A percentile compares a stretch with the other conserved stretches of the same genome.
phyloP scores from a whole-genome alignment of 2,888 invertebrate species.

The Acleris literana region DNA sequence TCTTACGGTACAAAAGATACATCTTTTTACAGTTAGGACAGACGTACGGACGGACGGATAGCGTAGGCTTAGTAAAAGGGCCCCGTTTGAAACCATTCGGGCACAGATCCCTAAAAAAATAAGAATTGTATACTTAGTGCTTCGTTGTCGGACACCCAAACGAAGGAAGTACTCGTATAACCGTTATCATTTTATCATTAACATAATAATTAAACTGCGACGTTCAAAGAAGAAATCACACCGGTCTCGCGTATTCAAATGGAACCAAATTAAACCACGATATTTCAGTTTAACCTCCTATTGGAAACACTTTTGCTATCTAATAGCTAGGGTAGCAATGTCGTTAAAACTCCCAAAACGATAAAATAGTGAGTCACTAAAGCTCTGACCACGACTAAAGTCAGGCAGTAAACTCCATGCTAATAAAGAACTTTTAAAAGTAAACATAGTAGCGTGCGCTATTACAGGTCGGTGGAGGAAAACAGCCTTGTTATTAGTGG shows the following conservation, averaged over 20 bases:
- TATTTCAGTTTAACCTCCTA: slow-evolving; percentile 14
- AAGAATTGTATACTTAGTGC: no score
- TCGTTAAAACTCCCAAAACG: slow-evolving; percentile 22
- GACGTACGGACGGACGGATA: no score
- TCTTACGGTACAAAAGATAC: no score
- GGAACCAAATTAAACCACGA: slow-evolving; percentile 1
- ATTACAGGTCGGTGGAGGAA: slow-evolving; percentile 60
- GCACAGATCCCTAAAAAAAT: no score
- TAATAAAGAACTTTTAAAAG: slow-evolving; percentile 31
- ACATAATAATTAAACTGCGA: background rate
- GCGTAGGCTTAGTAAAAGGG: no score
- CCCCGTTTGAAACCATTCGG: no score
- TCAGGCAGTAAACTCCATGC: slow-evolving; percentile 22
- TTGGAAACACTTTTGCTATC: slow-evolving; percentile 23
- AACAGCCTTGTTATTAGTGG: slow-evolving; percentile 65
- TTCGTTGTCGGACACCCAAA: no score
- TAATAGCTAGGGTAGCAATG: slow-evolving; percentile 13
- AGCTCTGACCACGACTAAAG: slow-evolving; percentile 20
- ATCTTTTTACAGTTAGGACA: no score
- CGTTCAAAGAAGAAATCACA: background rate
- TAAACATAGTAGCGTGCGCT: slow-evolving; percentile 45
- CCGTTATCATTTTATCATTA: background rate
- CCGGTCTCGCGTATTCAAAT: background rate
- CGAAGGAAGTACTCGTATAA: background rate
- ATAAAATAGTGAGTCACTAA: slow-evolving; percentile 23